Evolutionary conservation across 2,888 invertebrate genomes (phyloP).

Genomic region (Cheilosia variabilis): DNA sequence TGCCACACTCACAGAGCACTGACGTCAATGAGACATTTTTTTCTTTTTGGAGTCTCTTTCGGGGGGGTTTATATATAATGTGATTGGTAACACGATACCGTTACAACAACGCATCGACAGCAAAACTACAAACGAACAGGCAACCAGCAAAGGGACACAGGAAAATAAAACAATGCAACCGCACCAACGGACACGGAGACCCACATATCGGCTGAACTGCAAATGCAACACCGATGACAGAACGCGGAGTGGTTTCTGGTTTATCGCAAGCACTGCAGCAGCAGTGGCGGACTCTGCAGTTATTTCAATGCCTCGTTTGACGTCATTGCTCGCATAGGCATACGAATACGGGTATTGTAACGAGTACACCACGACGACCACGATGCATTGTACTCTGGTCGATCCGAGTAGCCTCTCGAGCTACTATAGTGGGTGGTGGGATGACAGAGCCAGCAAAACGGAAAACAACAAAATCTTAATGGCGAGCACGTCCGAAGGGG

Average conservation of each 20-base stretch:
- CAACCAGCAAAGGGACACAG: conserved; percentile 7
- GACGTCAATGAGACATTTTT: conserved; percentile 62
- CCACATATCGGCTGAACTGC: conserved; percentile 1
- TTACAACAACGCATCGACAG: conserved; percentile 35
- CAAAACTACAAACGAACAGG: conserved; percentile 26
- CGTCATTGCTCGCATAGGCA: conserved; percentile 65
- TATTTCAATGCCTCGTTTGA: conserved; percentile 75
- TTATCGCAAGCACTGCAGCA: conserved; percentile 34
- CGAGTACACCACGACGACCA: conserved; percentile 27
- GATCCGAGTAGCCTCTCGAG: conserved; percentile 1
- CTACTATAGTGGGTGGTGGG: conserved; percentile 2
- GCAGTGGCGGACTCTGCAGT: conserved; percentile 14
- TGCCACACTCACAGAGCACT: conserved; percentile 35
- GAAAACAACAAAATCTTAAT: conserved; percentile 31
- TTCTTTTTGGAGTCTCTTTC: conserved; percentile 10
- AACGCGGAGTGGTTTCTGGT: conserved; percentile 10
- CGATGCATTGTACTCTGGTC: conserved; percentile 37
- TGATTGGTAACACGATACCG: conserved; percentile 67
- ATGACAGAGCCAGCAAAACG: background rate
- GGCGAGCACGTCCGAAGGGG: conserved; percentile 38
- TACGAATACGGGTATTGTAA: conserved; percentile 16
- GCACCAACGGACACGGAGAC: background rate
- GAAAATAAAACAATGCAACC: background rate
- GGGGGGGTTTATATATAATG: conserved; percentile 23
- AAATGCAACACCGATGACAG: background rate